Evolutionary conservation across 1,140 invertebrate genomes (phyloP).

Genomic region (Drosophila kepulauana): DNA sequence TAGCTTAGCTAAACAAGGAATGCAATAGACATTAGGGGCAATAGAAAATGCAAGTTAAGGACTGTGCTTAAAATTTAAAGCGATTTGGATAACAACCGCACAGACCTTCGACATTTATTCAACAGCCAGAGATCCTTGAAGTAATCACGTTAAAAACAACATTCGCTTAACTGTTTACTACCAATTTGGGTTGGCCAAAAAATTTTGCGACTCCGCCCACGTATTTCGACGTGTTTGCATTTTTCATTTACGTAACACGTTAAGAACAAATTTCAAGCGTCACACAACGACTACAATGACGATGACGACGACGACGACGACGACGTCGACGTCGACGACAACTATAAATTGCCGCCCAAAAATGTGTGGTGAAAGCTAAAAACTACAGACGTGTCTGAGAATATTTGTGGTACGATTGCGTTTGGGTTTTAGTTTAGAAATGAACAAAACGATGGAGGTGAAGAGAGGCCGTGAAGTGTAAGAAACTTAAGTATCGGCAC

Average conservation of each 20-base stretch:
- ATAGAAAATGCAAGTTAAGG: too few relatives aligned
- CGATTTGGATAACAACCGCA: not conserved
- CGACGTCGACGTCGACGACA: slow-evolving; percentile 17
- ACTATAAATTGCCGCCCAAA: slow-evolving; percentile 52
- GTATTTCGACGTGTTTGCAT: slow-evolving; percentile 11
- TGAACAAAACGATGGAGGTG: not conserved
- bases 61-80: not conserved
- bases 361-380: slow-evolving; percentile 26
- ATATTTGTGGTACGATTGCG: slow-evolving; percentile 18
- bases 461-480: not conserved
- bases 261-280: slow-evolving; percentile 44
- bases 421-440: slow-evolving; percentile 8
- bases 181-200: slow-evolving; percentile 15
- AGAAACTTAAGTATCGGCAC: slow-evolving; percentile 63
- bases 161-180: slow-evolving; percentile 15
- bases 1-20: too few relatives aligned
- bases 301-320: slow-evolving; percentile 31
- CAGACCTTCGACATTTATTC: not conserved
- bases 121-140: not conserved
- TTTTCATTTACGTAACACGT: slow-evolving; percentile 55
- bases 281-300: slow-evolving; percentile 16
- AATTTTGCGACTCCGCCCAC: not conserved
- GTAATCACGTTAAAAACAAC: slow-evolving; percentile 12
- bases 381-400: slow-evolving; percentile 65
- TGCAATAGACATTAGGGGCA: too few relatives aligned